Evolutionary conservation across 2,797 vertebrate species (phyloP), one percentile per base, ranked within the genome.

Genomic region (Diglossa cyanea): DNA sequence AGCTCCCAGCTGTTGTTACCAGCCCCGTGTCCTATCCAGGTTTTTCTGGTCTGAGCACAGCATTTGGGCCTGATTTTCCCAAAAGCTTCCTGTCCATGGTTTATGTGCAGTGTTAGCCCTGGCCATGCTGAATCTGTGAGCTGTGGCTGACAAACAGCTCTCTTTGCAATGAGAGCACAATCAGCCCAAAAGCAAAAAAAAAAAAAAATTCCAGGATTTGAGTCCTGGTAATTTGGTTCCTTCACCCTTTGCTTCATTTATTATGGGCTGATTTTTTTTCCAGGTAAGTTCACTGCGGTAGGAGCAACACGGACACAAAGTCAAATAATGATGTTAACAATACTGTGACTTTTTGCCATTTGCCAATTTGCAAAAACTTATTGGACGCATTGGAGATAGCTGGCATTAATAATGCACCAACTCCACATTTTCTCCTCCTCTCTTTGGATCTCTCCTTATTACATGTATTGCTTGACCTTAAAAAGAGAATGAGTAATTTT

Each of bases 401-500:
- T 88, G 63, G 39, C 45, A 63, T 75, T 79, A 93, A 94, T 90
- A 96, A 94, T 73, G 76, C 45, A 92, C 73, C 63, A 93, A 65
- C 0, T 4, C 6, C 62, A 35, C 47, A 31, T 50, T 78, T 94
- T 88, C 72, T 91, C 39, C 63, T 79, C 65, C 37, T 93, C 9
- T 70, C 71, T 73, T 88, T 93, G 79, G 39, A 79, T 86, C 37
- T 88, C 65, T 88, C 66, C 87, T 62, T 95, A 62, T 95, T 78
- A 78, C 39, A 79, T 4, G 2, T 71, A 85, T 68, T n/a, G 23
- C 54, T 86, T 89, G 88, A 92, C 86, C 90, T 95, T 92, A 94
- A 80, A 79, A 78, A 75, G 88, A 86, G 71, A 90, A 80, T 62
- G 44, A 92, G 40, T 76, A 95, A 84, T 92, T 87, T 92, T 92